Base-by-base conservation (phyloP, 2,797 vertebrate genomes). In the Furcifer pardalis region DNA sequence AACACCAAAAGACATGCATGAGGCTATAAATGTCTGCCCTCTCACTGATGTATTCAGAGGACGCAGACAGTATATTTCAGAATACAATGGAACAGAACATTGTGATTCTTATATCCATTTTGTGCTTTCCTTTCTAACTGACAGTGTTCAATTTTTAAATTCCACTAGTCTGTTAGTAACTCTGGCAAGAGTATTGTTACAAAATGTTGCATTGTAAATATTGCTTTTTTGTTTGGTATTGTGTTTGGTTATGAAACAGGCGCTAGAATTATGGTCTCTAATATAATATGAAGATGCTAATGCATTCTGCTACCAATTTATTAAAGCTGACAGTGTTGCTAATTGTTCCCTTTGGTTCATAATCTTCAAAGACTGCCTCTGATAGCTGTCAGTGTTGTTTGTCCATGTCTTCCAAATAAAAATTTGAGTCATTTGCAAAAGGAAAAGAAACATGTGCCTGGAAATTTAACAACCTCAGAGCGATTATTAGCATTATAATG, bases 301-400 rank as follows among this genome's bases (percentile, higher is more conserved):
- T 89, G 91, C 74, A 87, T 89, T 89, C 89, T 91, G 81, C 83
- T 92, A 6, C 6, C 90, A 92, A 94, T 94, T 91, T 95, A 92
- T 90, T 93, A 77, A 69, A 88, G 71, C 30, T 42, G 87, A 69
- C 85, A 87, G 68, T 90, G 73, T 44, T 87, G n/a, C 92, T 93
- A 95, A 94, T 92, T 94, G 86, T 84, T 91, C 86, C 89, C 46
- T 92, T 90, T 85, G 74, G 52, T 69, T 93, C 27, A 82, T 93
- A 92, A 91, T 93, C 87, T 65, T 92, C 84, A 92, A 93, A 78
- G 83, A 87, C 85, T 93, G 0, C 85, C 89, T 92, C 37, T 77
- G 85, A 81, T 9, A 90, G 46, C 32, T 76, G 91, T 73, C 44
- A 15, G 19, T 88, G 59, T 86, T 83, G 1, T 25, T 76, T 82